Evolutionary conservation across 2,888 invertebrate genomes (phyloP).

Genomic region (Epirrita christyi): DNA sequence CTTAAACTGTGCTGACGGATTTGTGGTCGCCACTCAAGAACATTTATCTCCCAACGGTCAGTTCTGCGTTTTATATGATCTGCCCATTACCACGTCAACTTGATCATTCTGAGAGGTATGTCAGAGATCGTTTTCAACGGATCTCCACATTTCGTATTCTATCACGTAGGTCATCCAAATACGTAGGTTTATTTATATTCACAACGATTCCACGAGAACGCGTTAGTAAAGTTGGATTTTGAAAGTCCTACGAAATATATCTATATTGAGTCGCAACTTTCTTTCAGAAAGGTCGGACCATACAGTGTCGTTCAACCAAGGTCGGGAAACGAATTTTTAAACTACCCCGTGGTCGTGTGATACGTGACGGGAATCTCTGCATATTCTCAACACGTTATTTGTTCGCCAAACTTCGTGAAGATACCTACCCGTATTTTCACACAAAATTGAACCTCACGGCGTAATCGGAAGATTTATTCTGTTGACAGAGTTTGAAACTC

Average conservation of each 20-base stretch:
- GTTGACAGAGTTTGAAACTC: conserved; percentile 58
- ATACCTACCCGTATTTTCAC: conserved; percentile 62
- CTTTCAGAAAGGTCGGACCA: conserved; percentile 33
- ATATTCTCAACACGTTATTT: conserved; percentile 50
- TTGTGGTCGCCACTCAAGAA: no score
- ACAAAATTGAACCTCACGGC: conserved; percentile 69
- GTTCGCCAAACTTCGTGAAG: conserved; percentile 36
- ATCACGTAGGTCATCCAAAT: no score
- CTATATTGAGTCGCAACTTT: conserved; percentile 22
- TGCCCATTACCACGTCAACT: no score
- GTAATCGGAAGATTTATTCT: conserved; percentile 67
- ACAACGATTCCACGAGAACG: conserved; percentile 12
- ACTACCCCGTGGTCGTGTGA: conserved; percentile 56
- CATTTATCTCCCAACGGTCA: no score
- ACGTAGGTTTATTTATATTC: conserved; percentile 14
- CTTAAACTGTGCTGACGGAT: no score
- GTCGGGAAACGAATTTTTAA: conserved; percentile 61
- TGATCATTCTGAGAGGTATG: no score
- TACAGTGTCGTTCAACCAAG: conserved; percentile 42
- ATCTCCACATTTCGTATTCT: no score
- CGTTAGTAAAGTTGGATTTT: conserved; percentile 17
- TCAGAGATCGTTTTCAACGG: no score
- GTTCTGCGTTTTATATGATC: no score
- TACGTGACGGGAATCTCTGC: conserved; percentile 68
- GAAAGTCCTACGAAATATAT: conserved; percentile 33